Conservation (phyloP, 1,140 invertebrate genomes). For the Dendrolimus punctatus region DNA sequence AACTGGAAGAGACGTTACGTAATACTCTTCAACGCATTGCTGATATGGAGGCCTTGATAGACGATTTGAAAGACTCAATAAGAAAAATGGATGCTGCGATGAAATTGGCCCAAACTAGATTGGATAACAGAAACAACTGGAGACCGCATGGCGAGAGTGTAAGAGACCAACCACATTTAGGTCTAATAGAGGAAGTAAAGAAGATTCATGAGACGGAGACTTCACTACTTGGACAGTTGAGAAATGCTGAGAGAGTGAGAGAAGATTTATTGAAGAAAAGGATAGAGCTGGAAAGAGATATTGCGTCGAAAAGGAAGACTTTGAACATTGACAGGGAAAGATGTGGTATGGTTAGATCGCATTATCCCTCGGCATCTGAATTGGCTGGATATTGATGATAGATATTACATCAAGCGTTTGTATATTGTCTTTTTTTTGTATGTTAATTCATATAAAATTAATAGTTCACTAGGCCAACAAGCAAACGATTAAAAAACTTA, state of each 20-base stretch:
- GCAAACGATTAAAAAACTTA: too few species aligned
- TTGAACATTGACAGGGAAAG: conserved; percentile 80
- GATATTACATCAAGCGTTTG: neutral
- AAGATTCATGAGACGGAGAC: conserved; percentile 77
- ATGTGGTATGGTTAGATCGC: conserved; percentile 76
- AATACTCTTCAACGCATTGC: conserved; percentile 76
- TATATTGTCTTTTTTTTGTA: neutral
- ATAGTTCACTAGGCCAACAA: too few species aligned
- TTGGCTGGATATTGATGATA: conserved; percentile 70
- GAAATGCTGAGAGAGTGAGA: conserved; percentile 74
- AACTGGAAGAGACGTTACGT: conserved; percentile 78
- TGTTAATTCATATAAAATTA: neutral
- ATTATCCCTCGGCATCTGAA: conserved; percentile 79
- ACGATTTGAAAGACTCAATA: conserved; percentile 74
- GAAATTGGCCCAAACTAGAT: conserved; percentile 84
- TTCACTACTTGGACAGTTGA: conserved; percentile 65
- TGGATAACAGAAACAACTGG: conserved; percentile 77
- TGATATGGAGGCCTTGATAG: conserved; percentile 79
- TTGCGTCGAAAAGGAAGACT: conserved; percentile 81
- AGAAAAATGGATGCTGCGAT: conserved; percentile 79
- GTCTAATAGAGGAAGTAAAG: conserved; percentile 83
- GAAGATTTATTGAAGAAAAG: conserved; percentile 74
- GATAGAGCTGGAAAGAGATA: conserved; percentile 77
- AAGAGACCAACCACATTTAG: conserved; percentile 78
- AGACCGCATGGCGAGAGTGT: conserved; percentile 81